A percentile compares a stretch with the other conserved stretches of the same genome.
phyloP scores from a whole-genome alignment of 53 echinoderm and acorn worm genomes.

The Temnopleurus reevesii region DNA sequence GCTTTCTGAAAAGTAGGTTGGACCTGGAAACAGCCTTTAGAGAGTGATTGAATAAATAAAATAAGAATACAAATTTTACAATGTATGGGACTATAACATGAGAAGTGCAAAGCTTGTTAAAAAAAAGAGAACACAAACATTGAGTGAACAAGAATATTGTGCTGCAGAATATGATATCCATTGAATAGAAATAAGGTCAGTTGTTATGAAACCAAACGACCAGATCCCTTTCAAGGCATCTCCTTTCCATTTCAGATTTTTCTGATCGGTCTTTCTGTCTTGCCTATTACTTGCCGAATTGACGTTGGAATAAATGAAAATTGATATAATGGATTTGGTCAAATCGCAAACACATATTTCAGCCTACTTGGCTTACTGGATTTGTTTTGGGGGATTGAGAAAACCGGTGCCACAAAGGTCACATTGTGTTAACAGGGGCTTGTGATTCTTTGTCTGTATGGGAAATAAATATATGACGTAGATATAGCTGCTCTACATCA shows the following conservation, averaged over 20 bases:
- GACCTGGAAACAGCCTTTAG: too few species aligned
- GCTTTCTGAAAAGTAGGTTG: too few species aligned
- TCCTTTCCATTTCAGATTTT: background rate
- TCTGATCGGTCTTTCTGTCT: background rate
- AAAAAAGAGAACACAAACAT: too few species aligned
- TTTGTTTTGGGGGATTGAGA: background rate
- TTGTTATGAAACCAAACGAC: constrained; percentile 4
- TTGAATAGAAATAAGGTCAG: background rate
- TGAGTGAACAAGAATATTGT: too few species aligned
- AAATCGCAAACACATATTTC: constrained; percentile 29
- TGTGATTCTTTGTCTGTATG: too few species aligned
- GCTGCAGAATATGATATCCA: background rate
- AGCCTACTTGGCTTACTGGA: background rate
- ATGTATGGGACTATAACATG: too few species aligned
- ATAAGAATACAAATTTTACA: too few species aligned
- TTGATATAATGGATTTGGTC: constrained; percentile 3
- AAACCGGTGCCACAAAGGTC: background rate
- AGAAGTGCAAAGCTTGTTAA: too few species aligned
- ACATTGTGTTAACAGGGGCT: too few species aligned
- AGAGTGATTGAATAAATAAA: too few species aligned
- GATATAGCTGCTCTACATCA: too few species aligned
- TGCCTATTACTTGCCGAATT: constrained; percentile 1
- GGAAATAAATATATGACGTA: too few species aligned
- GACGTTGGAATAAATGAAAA: constrained; percentile 33
- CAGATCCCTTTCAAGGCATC: background rate